phyloP scores from a whole-genome alignment of 30 jellyfish, hydroid and myxozoan species.

The Hydractinia echinata region DNA sequence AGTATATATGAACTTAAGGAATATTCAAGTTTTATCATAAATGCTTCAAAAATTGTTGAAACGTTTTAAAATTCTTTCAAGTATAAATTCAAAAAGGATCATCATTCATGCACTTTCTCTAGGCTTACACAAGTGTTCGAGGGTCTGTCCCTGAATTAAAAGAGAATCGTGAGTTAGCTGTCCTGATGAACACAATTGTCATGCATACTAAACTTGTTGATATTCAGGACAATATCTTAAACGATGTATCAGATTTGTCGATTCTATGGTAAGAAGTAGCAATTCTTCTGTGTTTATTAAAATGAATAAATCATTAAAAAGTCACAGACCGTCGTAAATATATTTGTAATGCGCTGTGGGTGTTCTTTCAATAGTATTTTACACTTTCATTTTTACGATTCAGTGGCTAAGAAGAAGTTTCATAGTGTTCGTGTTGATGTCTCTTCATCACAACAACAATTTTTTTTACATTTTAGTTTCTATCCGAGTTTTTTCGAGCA shows the following conservation, averaged over 20 bases:
- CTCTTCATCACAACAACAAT: not conserved
- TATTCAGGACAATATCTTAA: conserved; percentile 55
- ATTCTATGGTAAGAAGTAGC: conserved; percentile 56
- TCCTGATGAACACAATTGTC: conserved; percentile 68
- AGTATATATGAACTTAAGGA: not conserved
- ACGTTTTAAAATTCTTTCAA: not conserved
- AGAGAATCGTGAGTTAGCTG: conserved; percentile 84
- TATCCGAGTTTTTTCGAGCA: conserved; percentile 87
- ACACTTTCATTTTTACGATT: too few species aligned
- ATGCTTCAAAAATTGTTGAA: not conserved
- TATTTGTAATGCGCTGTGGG: too few species aligned
- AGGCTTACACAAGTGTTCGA: conserved; percentile 86
- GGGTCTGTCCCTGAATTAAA: conserved; percentile 92
- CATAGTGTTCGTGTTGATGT: too few species aligned
- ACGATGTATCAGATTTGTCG: conserved; percentile 90
- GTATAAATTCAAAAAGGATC: not conserved
- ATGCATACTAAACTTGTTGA: conserved; percentile 89
- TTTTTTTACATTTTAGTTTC: conserved; percentile 48
- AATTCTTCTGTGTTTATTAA: not conserved
- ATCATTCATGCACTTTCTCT: not conserved
- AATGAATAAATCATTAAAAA: too few species aligned
- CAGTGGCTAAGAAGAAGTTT: too few species aligned
- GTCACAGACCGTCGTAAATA: too few species aligned
- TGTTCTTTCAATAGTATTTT: too few species aligned
- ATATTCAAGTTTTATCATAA: not conserved